Conservation (phyloP, 2,888 invertebrate genomes). For the Volucella bombylans region DNA sequence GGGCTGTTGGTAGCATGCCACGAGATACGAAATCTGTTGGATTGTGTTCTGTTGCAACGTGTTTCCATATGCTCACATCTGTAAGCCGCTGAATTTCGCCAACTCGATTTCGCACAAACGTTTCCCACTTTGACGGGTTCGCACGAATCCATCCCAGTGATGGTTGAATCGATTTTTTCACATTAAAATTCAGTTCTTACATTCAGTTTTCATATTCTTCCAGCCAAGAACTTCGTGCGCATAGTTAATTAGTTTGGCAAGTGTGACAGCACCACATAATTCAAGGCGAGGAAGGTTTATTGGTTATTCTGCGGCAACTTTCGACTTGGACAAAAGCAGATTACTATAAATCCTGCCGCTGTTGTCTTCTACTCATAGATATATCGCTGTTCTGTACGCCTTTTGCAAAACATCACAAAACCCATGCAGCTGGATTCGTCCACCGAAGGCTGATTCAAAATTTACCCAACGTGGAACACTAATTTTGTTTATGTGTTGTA, state of each 20-base stretch:
- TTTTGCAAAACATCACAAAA: conserved; percentile 46
- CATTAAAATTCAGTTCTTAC: too few relatives aligned
- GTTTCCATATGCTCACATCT: too few relatives aligned
- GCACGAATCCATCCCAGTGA: too few relatives aligned
- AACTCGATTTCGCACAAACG: too few relatives aligned
- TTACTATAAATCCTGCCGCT: not conserved
- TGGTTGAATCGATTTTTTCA: not conserved
- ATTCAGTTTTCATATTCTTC: not conserved
- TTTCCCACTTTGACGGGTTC: too few relatives aligned
- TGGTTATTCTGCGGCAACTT: conserved; percentile 24
- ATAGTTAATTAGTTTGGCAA: conserved; percentile 13
- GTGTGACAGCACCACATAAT: too few relatives aligned
- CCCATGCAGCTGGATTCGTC: conserved; percentile 35
- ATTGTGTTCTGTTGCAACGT: not conserved
- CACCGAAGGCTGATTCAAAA: too few relatives aligned
- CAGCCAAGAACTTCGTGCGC: not conserved
- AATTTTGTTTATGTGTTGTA: too few relatives aligned
- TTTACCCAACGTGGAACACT: too few relatives aligned
- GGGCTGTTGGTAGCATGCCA: too few relatives aligned
- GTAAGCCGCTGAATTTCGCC: too few relatives aligned
- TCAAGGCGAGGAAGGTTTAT: conserved; percentile 24
- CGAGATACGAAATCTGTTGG: too few relatives aligned
- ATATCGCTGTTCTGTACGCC: conserved; percentile 34
- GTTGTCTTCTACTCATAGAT: conserved; percentile 2
- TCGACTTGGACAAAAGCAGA: conserved; percentile 24